Percentiles rank a stretch among this genome's conserved stretches.
These are phyloP conservation scores for Drosophila nigritarsus DNA, from an alignment of 2,888 invertebrate species.

Conservation along the genomic window DNA sequence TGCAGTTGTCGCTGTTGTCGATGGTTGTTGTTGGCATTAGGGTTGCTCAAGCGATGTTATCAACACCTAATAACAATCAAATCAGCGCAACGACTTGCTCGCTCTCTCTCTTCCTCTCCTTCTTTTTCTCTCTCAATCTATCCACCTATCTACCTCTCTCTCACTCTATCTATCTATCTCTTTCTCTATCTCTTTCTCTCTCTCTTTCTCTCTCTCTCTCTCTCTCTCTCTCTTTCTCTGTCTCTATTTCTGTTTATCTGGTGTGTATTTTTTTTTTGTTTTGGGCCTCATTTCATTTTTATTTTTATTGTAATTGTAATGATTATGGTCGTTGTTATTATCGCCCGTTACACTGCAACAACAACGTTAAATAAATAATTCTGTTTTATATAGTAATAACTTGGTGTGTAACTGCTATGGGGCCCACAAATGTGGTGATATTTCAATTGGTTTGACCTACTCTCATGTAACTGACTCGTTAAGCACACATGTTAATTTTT, in stretches of 20 bases:
- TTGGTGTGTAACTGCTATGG: conserved; percentile 25
- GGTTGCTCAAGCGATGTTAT: conserved; percentile 35
- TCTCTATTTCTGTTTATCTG: background rate
- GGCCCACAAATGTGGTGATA: conserved; percentile 11
- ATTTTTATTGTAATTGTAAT: conserved; percentile 62
- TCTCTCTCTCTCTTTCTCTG: background rate
- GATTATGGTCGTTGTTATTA: conserved; percentile 51
- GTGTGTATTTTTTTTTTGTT: conserved; percentile 9
- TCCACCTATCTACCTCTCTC: background rate
- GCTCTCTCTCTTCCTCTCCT: background rate
- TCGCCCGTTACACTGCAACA: conserved; percentile 45
- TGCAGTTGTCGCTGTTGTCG: background rate
- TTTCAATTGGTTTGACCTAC: conserved; percentile 23
- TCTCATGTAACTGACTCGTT: conserved; percentile 7
- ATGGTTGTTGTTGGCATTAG: conserved; percentile 11
- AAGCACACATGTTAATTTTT: conserved; percentile 15
- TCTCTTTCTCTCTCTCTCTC: background rate
- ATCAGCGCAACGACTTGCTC: conserved; percentile 30
- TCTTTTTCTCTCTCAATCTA: background rate
- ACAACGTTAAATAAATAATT: conserved; percentile 64
- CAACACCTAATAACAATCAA: conserved; percentile 71
- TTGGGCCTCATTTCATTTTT: conserved; percentile 48
- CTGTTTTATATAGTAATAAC: conserved; percentile 60
- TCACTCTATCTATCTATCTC: background rate
- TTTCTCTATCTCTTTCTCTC: background rate